Percentiles rank a stretch among this genome's conserved stretches.
These are phyloP conservation scores for Propithecus deckenii DNA, from an alignment of 2,797 vertebrate genomes.

Conservation along the genomic window DNA sequence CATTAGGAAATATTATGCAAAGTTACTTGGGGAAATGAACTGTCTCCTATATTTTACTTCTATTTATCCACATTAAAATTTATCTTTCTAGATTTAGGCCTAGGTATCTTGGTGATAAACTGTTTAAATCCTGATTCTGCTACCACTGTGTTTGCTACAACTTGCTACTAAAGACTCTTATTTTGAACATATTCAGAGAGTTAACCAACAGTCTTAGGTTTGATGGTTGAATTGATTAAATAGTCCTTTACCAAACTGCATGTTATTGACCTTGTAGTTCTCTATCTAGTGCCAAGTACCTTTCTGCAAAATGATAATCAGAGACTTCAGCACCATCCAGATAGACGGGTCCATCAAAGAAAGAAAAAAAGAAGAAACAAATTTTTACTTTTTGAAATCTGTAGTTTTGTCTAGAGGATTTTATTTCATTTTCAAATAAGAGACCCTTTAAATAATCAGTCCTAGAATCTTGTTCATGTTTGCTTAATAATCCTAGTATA, in stretches of 20 bases:
- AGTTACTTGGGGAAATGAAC: background rate
- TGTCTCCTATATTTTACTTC: background rate
- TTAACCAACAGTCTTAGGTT: background rate
- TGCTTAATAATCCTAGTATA: background rate
- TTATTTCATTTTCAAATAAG: background rate
- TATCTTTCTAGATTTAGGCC: slow-evolving; percentile 2
- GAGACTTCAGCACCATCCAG: background rate
- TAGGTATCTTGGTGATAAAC: background rate
- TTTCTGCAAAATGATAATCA: background rate
- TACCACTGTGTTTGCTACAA: background rate
- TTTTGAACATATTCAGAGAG: background rate
- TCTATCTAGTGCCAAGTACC: background rate
- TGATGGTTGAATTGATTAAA: background rate
- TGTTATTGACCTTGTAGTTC: background rate
- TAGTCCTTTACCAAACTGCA: background rate
- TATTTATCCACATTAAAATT: background rate
- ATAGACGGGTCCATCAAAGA: background rate
- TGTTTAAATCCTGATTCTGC: background rate
- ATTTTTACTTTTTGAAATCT: slow-evolving; percentile 8
- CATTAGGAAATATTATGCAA: background rate
- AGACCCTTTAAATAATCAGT: background rate
- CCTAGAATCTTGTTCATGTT: background rate
- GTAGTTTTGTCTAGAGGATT: background rate
- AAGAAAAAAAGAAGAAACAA: background rate
- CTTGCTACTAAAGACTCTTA: background rate